Base-by-base conservation (phyloP, 2,888 invertebrate species). In the Dione juno region DNA sequence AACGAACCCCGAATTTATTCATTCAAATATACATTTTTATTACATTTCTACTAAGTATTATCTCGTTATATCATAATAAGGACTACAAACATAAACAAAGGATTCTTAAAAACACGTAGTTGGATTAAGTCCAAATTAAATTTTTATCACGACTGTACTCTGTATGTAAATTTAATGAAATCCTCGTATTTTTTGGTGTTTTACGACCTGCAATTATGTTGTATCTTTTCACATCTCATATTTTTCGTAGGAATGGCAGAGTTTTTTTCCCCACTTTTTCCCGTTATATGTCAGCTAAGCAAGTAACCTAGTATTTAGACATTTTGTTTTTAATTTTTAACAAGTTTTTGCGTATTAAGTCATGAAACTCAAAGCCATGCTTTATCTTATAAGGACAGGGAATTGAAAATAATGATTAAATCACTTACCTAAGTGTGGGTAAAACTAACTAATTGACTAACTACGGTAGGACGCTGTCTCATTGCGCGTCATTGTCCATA, bases 111-210 rank as follows among this genome's bases (percentile, higher is more conserved):
- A 50, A 11, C 11, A 50, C 19, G 11, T 50, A 19, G 19, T 19
- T 50, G 11, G 19, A 11, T 50, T 50, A 19, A 3, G 13, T 19
- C 50, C 11, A 13, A 50, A 50, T 50, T 50, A 19, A 16, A 50
- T 50, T 19, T 19, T 50, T 16, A 21, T 19, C 19, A 6, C 19
- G 19, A 19, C 50, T 11, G 16, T 50, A 6, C 50, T 50, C 50
- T 50, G 50, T 50, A 50, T 50, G 13, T 16, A 50, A 50, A 50
- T 50, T 50, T 50, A 50, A 50, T 50, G 50, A 50, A 50, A 11
- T 50, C 16, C 50, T 19, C 19, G 50, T 19, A 19, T 50, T 50
- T 50, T 50, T 50, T 19, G 50, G 11, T 11, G 10, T 19, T 50
- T 50, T 50, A 50, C 50, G 50, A 50, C 50, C 3, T 16, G 16